Percentiles rank a stretch among this genome's conserved stretches.
Evolutionary conservation across 2,113 vertebrate genomes (phyloP).

Genomic region (cat (Felis catus)): DNA sequence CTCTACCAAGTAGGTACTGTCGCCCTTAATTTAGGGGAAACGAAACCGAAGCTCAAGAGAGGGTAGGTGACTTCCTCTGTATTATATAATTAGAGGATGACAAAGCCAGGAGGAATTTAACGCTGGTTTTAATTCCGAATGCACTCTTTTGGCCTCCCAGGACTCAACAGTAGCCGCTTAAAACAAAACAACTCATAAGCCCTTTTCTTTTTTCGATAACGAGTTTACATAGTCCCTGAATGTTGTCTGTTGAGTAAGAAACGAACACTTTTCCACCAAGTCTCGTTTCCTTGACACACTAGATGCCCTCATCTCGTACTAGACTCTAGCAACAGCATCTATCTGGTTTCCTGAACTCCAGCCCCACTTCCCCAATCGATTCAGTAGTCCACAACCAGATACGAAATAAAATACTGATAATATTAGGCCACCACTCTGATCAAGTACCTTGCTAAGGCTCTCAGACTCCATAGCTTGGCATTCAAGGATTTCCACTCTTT

Average conservation of each 20-base stretch:
- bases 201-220: background rate
- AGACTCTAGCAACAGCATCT: background rate
- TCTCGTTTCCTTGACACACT: background rate
- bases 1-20: background rate
- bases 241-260: background rate
- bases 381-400: background rate
- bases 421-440: background rate
- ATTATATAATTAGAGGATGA: constrained; percentile 29
- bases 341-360: background rate
- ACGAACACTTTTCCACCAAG: background rate
- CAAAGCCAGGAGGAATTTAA: background rate
- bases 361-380: background rate
- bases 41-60: background rate
- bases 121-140: background rate
- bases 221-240: background rate
- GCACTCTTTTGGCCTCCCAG: background rate
- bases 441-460: background rate
- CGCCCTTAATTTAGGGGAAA: background rate
- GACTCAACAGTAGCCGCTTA: background rate
- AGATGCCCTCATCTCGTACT: background rate
- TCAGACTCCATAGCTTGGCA: background rate
- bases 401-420: background rate
- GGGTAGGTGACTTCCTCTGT: background rate
- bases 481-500: background rate
- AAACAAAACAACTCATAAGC: background rate